Evolutionary conservation across 53 echinoderm and acorn worm genomes (phyloP).

Genomic region (Luidia sarsii): DNA sequence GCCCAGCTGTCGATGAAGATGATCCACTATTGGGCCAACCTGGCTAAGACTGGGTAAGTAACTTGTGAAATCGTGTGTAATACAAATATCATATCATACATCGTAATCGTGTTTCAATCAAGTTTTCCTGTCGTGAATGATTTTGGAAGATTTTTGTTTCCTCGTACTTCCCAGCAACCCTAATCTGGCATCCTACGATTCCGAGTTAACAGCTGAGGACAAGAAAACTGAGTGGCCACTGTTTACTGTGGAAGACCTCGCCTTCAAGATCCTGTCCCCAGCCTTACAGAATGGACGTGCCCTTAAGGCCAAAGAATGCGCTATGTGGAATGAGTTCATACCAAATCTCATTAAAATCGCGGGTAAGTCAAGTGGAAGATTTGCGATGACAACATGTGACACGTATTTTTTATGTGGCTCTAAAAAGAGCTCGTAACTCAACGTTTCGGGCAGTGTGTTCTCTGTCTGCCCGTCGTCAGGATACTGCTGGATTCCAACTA

Average conservation of each 20-base stretch:
- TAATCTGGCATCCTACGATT: conserved; percentile 1
- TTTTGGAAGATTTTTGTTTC: background rate
- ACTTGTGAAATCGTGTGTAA: too few species aligned
- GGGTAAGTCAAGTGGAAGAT: conserved; percentile 49
- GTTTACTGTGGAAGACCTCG: conserved; percentile 28
- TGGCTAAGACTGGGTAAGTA: conserved; percentile 47
- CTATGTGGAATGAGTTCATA: conserved; percentile 31
- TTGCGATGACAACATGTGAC: too few species aligned
- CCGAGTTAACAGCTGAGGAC: conserved; percentile 1
- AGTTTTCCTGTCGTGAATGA: too few species aligned
- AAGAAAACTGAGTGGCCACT: conserved; percentile 20
- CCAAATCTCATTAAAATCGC: conserved; percentile 28
- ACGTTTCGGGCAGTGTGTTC: too few species aligned
- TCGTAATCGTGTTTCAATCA: background rate
- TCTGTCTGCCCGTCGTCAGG: too few species aligned
- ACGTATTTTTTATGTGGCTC: too few species aligned
- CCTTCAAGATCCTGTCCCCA: conserved; percentile 36
- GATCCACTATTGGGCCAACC: conserved; percentile 49
- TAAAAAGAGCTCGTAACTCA: too few species aligned
- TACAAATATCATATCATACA: too few species aligned
- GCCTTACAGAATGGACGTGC: conserved; percentile 29
- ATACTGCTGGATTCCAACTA: too few species aligned
- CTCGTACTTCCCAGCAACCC: background rate
- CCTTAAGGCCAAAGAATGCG: conserved; percentile 40
- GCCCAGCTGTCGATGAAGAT: conserved; percentile 28